These are phyloP conservation scores for Netta rufina DNA, from an alignment of 2,797 vertebrate species.

Conservation along the genomic window DNA sequence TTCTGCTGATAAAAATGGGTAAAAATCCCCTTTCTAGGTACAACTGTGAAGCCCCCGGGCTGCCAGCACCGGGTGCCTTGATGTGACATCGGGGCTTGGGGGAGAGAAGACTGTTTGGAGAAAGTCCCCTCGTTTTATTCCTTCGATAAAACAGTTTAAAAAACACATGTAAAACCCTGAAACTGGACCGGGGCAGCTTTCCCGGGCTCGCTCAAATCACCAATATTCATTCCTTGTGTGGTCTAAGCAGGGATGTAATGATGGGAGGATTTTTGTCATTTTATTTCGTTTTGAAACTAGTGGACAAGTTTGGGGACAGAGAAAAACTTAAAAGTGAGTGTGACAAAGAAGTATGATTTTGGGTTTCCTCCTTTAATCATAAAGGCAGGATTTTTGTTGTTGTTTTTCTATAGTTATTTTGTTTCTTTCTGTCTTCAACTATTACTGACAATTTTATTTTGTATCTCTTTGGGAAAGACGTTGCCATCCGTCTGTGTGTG, in stretches of 20 bases:
- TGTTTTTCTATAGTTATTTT: background rate
- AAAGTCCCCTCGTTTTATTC: background rate
- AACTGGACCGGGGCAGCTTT: background rate
- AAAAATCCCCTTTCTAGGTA: background rate
- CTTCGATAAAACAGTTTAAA: background rate
- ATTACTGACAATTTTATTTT: background rate
- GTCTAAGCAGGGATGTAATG: background rate
- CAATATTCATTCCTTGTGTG: background rate
- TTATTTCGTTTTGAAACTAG: slow-evolving; percentile 7
- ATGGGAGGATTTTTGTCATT: background rate
- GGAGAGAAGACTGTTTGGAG: background rate
- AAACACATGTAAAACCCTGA: background rate
- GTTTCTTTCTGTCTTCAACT: background rate
- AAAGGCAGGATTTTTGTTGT: rapidly evolving
- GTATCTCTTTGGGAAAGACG: background rate
- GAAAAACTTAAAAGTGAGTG: background rate
- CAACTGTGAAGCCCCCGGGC: background rate
- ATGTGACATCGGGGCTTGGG: background rate
- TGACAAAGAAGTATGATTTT: background rate
- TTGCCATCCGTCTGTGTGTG: background rate
- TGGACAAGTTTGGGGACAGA: background rate
- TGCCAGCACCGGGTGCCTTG: background rate
- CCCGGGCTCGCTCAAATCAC: background rate
- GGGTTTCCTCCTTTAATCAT: background rate
- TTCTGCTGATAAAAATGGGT: background rate